phyloP scores from a whole-genome alignment of 2,888 invertebrate species.

The Drosophila testacea region DNA sequence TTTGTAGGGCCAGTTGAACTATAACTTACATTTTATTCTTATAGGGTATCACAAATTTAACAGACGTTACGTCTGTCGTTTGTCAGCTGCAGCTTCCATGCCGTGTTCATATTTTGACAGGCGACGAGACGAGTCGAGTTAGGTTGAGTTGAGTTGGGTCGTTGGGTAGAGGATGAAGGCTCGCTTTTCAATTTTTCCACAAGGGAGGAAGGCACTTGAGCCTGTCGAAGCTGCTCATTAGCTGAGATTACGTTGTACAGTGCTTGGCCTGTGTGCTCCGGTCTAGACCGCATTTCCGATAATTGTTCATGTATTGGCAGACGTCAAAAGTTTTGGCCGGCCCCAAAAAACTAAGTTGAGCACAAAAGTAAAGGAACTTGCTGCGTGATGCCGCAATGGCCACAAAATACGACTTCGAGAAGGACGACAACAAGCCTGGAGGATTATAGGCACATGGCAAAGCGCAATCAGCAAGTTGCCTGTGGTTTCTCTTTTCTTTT shows the following conservation, averaged over 20 bases:
- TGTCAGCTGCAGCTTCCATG: conserved; percentile 42
- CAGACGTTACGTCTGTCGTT: conserved; percentile 27
- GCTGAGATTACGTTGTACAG: conserved; percentile 58
- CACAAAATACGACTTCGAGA: conserved; percentile 34
- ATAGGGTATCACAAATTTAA: conserved; percentile 19
- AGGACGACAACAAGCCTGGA: conserved; percentile 2
- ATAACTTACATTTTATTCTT: neutral
- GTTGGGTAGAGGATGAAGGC: neutral
- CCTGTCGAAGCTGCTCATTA: conserved; percentile 65
- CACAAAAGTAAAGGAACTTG: conserved; percentile 61
- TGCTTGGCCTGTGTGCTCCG: conserved; percentile 6
- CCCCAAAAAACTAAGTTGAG: conserved; percentile 64
- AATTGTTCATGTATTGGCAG: conserved; percentile 75
- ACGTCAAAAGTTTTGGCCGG: conserved; percentile 57
- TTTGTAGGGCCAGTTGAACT: too few relatives aligned
- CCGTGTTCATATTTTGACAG: conserved; percentile 46
- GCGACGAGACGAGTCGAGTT: conserved; percentile 17
- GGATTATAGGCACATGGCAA: conserved; percentile 51
- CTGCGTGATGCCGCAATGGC: conserved; percentile 56
- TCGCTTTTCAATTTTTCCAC: conserved; percentile 7
- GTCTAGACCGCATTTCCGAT: conserved; percentile 80
- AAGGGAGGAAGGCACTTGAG: conserved; percentile 3
- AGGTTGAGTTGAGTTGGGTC: conserved; percentile 12
- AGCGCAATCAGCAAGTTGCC: conserved; percentile 68
- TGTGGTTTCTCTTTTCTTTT: conserved; percentile 52